Evolutionary conservation across 1,140 invertebrate species (phyloP).

Genomic region (Heliconius eleuchia): DNA sequence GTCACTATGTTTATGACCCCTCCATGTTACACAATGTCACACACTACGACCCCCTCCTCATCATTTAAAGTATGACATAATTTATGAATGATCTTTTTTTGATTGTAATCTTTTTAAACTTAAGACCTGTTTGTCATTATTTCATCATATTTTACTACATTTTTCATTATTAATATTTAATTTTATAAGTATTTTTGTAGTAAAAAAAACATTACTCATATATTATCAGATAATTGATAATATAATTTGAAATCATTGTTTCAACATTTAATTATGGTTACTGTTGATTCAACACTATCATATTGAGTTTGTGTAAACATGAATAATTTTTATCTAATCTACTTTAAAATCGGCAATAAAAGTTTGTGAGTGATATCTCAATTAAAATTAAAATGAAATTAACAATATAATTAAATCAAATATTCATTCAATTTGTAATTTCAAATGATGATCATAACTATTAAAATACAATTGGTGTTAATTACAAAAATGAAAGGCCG

Average conservation of each 20-base stretch:
- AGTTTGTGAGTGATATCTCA: neutral
- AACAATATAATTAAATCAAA: neutral
- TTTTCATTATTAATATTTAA: neutral
- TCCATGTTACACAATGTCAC: too few relatives aligned
- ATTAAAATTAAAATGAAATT: slow-evolving; percentile 1
- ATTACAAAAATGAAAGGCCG: slow-evolving; percentile 61
- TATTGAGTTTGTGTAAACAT: slow-evolving; percentile 20
- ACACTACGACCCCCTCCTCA: too few relatives aligned
- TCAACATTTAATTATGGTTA: slow-evolving; percentile 15
- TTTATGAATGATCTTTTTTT: too few relatives aligned
- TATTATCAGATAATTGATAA: slow-evolving; percentile 7
- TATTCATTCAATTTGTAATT: slow-evolving; percentile 7
- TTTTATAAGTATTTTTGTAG: neutral
- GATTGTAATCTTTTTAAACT: neutral
- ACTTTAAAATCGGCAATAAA: slow-evolving; percentile 4
- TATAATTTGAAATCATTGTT: slow-evolving; percentile 18
- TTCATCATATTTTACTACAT: neutral
- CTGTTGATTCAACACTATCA: slow-evolving; percentile 14
- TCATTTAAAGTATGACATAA: too few relatives aligned
- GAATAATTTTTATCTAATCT: slow-evolving; percentile 28
- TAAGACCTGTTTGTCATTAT: neutral
- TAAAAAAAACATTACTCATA: neutral
- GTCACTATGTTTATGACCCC: too few relatives aligned
- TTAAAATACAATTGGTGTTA: slow-evolving; percentile 50
- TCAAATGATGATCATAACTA: neutral